Conservation (phyloP, 2,888 invertebrate species). For the Drosophila merina region DNA sequence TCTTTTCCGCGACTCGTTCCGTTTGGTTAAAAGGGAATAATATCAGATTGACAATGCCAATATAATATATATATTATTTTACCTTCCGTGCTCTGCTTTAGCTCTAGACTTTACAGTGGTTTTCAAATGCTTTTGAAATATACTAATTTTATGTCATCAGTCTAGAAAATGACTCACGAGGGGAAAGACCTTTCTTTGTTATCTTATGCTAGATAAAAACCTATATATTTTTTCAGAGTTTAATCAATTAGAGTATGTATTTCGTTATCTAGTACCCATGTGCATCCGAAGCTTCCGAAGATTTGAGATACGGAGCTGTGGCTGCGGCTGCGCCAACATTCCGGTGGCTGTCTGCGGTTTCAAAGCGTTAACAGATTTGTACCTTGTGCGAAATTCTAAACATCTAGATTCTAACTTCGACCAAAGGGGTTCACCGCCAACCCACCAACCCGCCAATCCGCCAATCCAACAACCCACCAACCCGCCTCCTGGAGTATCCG, state of each 20-base stretch:
- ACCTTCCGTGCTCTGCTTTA: constrained; percentile 54
- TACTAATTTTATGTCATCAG: not conserved
- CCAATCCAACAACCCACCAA: constrained; percentile 41
- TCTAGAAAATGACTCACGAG: not conserved
- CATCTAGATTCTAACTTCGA: constrained; percentile 29
- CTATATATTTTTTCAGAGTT: not conserved
- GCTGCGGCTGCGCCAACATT: constrained; percentile 63
- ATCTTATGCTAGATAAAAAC: not conserved
- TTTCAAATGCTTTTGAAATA: not conserved
- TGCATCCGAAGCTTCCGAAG: constrained; percentile 2
- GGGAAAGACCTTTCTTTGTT: not conserved
- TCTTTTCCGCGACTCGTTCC: constrained; percentile 5
- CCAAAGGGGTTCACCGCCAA: constrained; percentile 37
- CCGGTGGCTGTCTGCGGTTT: constrained; percentile 67
- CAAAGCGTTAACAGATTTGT: constrained; percentile 57
- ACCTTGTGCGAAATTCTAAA: constrained; percentile 55
- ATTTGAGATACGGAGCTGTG: constrained; percentile 11
- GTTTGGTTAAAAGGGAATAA: constrained; percentile 9
- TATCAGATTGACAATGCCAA: constrained; percentile 43
- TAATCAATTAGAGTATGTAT: constrained; percentile 17
- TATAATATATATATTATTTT: constrained; percentile 46
- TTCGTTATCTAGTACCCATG: constrained; percentile 19
- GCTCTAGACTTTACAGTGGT: constrained; percentile 16
- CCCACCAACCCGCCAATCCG: constrained; percentile 26
- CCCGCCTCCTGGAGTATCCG: constrained; percentile 50